Percentiles rank a stretch among this genome's conserved stretches.
Conservation (phyloP, 2,113 vertebrate genomes). For the Xenopus borealis region DNA sequence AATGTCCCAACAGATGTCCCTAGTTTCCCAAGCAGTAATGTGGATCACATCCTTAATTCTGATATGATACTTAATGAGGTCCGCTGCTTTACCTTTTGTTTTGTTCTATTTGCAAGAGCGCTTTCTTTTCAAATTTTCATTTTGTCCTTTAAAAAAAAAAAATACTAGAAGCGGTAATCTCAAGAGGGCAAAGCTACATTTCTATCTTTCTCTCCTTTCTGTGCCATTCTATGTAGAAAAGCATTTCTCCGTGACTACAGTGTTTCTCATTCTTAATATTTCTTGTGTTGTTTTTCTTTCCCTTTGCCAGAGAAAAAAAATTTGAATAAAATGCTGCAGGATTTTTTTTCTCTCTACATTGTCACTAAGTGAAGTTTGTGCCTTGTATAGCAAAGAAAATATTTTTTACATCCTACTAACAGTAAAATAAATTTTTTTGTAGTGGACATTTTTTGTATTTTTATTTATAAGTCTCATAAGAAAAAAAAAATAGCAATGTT, state of each 20-base stretch:
- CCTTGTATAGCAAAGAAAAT: conserved; percentile 97
- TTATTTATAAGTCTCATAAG: conserved; percentile 98
- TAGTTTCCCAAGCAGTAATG: too few relatives aligned
- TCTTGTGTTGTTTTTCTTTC: conserved; percentile 64
- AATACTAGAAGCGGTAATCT: conserved; percentile 58
- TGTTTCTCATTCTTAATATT: conserved; percentile 83
- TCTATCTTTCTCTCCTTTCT: conserved; percentile 65
- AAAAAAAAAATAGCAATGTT: conserved; percentile 86
- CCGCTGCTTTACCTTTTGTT: not conserved
- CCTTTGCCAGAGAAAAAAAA: conserved; percentile 48
- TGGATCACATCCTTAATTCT: too few relatives aligned
- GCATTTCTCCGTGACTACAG: conserved; percentile 95
- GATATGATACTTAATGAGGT: not conserved
- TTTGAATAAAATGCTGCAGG: conserved; percentile 94
- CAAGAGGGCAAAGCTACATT: conserved; percentile 48
- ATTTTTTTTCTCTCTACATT: conserved; percentile 98
- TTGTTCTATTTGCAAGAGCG: conserved; percentile 42
- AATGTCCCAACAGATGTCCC: too few relatives aligned
- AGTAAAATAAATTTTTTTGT: conserved; percentile 90
- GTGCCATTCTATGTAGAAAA: conserved; percentile 82
- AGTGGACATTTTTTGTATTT: conserved; percentile 96
- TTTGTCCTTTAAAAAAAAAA: conserved; percentile 51
- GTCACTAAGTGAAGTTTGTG: conserved; percentile 98
- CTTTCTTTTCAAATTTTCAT: conserved; percentile 55
- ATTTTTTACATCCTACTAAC: conserved; percentile 97